Percentiles rank a stretch among this genome's conserved stretches.
Evolutionary conservation across 1,140 invertebrate genomes (phyloP).

Genomic region (Trigoniulus corallinus): DNA sequence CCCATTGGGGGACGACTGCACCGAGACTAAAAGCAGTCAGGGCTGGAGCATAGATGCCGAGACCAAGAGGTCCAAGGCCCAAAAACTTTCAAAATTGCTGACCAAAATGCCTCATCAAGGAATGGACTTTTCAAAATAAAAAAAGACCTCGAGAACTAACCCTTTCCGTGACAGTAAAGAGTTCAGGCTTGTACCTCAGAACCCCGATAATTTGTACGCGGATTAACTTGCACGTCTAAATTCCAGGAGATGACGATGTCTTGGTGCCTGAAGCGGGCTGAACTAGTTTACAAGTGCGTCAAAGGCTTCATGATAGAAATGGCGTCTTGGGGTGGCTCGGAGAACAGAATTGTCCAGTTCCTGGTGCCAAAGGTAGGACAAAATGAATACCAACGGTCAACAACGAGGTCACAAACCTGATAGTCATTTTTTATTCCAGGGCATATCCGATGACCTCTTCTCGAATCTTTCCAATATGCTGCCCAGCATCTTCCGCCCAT

Average conservation of each 20-base stretch:
- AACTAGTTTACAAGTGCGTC: slow-evolving; percentile 93
- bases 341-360: slow-evolving; percentile 74
- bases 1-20: too few relatives aligned
- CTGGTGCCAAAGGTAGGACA: slow-evolving; percentile 47
- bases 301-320: slow-evolving; percentile 99
- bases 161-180: too few relatives aligned
- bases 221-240: too few relatives aligned
- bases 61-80: too few relatives aligned
- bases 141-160: too few relatives aligned
- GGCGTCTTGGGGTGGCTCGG: slow-evolving; percentile 75
- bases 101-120: too few relatives aligned
- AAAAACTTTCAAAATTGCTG: too few relatives aligned
- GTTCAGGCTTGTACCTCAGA: too few relatives aligned
- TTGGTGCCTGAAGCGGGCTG: slow-evolving; percentile 89
- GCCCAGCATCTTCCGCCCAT: slow-evolving; percentile 74
- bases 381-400: not conserved
- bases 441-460: slow-evolving; percentile 72
- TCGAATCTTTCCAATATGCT: slow-evolving; percentile 66
- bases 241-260: slow-evolving; percentile 86
- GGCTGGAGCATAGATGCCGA: too few relatives aligned
- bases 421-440: slow-evolving; percentile 34
- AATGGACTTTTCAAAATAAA: too few relatives aligned
- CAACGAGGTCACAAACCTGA: not conserved
- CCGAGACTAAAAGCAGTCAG: too few relatives aligned
- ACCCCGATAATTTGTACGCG: too few relatives aligned